Conservation (phyloP, 2,113 vertebrate species). For the Epinephelus moara region DNA sequence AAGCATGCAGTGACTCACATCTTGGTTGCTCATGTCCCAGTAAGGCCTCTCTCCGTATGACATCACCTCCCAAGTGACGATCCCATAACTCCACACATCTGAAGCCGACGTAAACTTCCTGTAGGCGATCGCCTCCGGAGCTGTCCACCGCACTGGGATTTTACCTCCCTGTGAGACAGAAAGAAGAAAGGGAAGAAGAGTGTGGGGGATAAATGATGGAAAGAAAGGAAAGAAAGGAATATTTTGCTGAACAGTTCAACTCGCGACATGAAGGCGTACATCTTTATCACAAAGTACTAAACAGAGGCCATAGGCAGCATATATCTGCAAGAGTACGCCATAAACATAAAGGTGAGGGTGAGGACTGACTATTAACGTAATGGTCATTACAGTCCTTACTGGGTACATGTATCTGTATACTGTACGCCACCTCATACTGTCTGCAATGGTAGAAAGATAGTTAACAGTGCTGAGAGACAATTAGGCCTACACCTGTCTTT, state of each 20-base stretch:
- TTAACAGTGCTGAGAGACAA: too few species aligned
- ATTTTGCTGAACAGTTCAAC: background rate
- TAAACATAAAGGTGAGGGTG: constrained; percentile 8
- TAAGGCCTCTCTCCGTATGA: constrained; percentile 86
- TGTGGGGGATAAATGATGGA: background rate
- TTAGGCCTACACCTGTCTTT: too few species aligned
- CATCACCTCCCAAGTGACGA: constrained; percentile 89
- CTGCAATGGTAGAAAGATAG: too few species aligned
- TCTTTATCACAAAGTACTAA: background rate
- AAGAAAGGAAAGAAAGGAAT: background rate
- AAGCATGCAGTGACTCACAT: constrained; percentile 77
- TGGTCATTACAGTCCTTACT: background rate
- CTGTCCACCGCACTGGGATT: constrained; percentile 87
- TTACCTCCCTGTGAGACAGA: constrained; percentile 81
- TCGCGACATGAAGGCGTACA: background rate
- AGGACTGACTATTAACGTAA: background rate
- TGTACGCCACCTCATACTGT: background rate
- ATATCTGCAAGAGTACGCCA: background rate
- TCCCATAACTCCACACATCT: constrained; percentile 87
- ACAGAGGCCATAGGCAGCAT: background rate
- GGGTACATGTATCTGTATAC: background rate
- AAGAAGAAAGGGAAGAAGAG: background rate
- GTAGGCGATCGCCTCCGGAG: constrained; percentile 86
- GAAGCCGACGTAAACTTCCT: constrained; percentile 87
- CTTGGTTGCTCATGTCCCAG: constrained; percentile 89